Evolutionary conservation across 2,113 vertebrate species (phyloP).

Genomic region (Dermatemys mawii): DNA sequence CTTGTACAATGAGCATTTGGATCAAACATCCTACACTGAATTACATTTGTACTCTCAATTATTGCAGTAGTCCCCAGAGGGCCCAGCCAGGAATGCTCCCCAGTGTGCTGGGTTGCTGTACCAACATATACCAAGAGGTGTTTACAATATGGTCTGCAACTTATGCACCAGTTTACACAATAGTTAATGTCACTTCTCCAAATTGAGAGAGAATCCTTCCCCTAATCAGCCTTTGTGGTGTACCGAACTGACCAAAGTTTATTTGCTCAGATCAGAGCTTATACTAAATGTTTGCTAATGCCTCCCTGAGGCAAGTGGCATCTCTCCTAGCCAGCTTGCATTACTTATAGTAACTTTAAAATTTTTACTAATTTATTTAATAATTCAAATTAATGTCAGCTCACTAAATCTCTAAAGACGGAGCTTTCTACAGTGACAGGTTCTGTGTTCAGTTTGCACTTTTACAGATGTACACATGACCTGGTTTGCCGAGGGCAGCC

Average conservation of each 20-base stretch:
- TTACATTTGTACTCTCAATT: too few relatives aligned
- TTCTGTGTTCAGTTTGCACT: not conserved
- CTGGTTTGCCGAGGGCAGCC: too few relatives aligned
- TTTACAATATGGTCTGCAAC: not conserved
- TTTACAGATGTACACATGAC: not conserved
- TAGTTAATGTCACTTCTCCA: not conserved
- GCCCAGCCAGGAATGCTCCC: too few relatives aligned
- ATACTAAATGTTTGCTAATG: not conserved
- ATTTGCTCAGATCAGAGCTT: not conserved
- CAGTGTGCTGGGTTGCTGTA: too few relatives aligned
- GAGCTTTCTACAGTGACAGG: not conserved
- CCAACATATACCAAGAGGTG: too few relatives aligned
- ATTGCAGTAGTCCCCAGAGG: too few relatives aligned
- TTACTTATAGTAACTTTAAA: not conserved
- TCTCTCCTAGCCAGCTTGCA: not conserved
- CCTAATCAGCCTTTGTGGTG: not conserved
- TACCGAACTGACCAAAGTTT: not conserved
- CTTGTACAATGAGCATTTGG: not conserved
- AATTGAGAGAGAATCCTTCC: not conserved
- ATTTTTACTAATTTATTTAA: not conserved
- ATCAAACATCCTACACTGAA: not conserved
- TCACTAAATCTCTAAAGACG: not conserved
- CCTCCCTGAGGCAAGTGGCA: not conserved
- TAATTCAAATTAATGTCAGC: not conserved
- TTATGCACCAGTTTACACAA: not conserved